phyloP scores from a whole-genome alignment of 1,140 invertebrate species.

The Chironomus tepperi region DNA sequence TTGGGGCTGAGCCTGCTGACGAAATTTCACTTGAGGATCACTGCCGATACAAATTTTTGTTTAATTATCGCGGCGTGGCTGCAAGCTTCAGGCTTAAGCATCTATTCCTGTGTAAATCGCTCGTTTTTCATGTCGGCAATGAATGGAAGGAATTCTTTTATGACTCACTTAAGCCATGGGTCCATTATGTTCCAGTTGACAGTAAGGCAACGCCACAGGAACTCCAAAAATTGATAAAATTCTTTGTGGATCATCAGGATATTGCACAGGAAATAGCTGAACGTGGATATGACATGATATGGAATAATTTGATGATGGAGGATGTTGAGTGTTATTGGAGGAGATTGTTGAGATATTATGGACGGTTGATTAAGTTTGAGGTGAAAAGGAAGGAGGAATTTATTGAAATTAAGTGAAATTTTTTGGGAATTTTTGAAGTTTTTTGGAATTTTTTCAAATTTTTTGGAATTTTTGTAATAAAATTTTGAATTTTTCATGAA shows the following conservation, averaged over 20 bases:
- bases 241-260: slow-evolving; percentile 67
- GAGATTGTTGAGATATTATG: slow-evolving; percentile 67
- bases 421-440: too few relatives aligned
- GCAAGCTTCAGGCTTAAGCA: slow-evolving; percentile 97
- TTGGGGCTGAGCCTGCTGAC: slow-evolving; percentile 66
- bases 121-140: slow-evolving; percentile 93
- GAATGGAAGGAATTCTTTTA: slow-evolving; percentile 98
- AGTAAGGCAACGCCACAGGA: slow-evolving; percentile 56
- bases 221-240: slow-evolving; percentile 62
- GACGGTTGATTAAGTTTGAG: slow-evolving; percentile 64
- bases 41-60: slow-evolving; percentile 89
- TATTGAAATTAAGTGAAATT: slow-evolving; percentile 41
- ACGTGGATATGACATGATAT: slow-evolving; percentile 71
- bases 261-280: slow-evolving; percentile 73
- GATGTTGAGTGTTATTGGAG: slow-evolving; percentile 85
- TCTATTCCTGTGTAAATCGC: slow-evolving; percentile 84
- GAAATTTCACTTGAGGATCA: slow-evolving; percentile 88
- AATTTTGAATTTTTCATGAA: too few relatives aligned
- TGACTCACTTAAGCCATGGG: slow-evolving; percentile 81
- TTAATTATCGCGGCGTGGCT: slow-evolving; percentile 93
- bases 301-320: slow-evolving; percentile 71
- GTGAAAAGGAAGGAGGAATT: slow-evolving; percentile 48
- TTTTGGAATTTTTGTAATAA: too few relatives aligned
- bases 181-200: slow-evolving; percentile 89
- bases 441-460: too few relatives aligned